Conservation (phyloP, 2,888 invertebrate species). For the Scelioninae gen. 2 region DNA sequence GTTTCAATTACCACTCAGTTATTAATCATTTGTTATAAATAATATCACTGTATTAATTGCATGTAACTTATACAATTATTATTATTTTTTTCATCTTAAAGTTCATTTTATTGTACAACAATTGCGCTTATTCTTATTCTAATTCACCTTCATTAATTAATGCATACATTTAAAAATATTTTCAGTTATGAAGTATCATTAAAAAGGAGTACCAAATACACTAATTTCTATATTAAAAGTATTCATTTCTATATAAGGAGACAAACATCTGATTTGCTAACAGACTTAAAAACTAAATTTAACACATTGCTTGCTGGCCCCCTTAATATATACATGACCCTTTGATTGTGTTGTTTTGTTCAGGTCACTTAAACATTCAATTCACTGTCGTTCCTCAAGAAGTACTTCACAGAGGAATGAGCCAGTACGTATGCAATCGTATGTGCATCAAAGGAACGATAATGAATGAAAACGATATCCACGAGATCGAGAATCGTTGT, state of each 20-base stretch:
- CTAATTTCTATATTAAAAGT: neutral
- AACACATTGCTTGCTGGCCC: slow-evolving; percentile 58
- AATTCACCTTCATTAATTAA: too few relatives aligned
- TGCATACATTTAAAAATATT: too few relatives aligned
- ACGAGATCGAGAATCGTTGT: slow-evolving; percentile 76
- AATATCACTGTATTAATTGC: slow-evolving; percentile 27
- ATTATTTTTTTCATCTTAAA: slow-evolving; percentile 14
- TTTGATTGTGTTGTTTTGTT: slow-evolving; percentile 74
- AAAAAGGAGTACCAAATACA: neutral
- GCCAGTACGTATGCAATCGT: slow-evolving; percentile 66
- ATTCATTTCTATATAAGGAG: too few relatives aligned
- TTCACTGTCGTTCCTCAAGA: slow-evolving; percentile 75
- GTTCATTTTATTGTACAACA: neutral
- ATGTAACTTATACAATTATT: slow-evolving; percentile 30
- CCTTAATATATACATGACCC: slow-evolving; percentile 63
- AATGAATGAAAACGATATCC: slow-evolving; percentile 75
- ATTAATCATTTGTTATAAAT: too few relatives aligned
- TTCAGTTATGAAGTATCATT: too few relatives aligned
- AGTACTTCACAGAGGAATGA: slow-evolving; percentile 74
- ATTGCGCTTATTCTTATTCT: too few relatives aligned
- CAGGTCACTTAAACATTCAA: slow-evolving; percentile 75
- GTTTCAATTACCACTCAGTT: slow-evolving; percentile 5
- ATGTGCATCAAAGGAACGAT: slow-evolving; percentile 73
- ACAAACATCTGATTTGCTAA: too few relatives aligned
- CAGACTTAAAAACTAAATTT: slow-evolving; percentile 21